These are phyloP conservation scores for Drosophila acutilabella DNA, from an alignment of 2,888 invertebrate species.

Conservation along the genomic window DNA sequence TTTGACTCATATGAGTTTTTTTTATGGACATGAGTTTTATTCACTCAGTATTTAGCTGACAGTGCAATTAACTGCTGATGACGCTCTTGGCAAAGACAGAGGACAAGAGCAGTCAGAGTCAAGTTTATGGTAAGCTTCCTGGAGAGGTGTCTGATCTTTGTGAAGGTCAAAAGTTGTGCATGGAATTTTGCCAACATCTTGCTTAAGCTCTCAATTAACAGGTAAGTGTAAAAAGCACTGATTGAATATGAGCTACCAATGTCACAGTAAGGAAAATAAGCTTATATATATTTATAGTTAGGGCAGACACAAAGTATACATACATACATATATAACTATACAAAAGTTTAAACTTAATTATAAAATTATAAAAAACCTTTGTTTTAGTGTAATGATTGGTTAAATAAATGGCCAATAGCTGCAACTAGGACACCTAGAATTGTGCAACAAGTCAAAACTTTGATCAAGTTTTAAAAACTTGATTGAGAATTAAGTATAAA, in stretches of 20 bases:
- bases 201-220: background rate
- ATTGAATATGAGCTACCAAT: background rate
- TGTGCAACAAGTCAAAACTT: too few relatives aligned
- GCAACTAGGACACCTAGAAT: too few relatives aligned
- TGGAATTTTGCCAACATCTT: background rate
- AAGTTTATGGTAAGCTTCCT: slow-evolving; percentile 10
- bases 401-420: too few relatives aligned
- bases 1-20: background rate
- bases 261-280: background rate
- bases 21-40: background rate
- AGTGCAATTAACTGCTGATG: slow-evolving; percentile 5
- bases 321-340: too few relatives aligned
- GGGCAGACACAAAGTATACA: too few relatives aligned
- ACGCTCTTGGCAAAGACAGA: slow-evolving; percentile 40
- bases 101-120: slow-evolving; percentile 5
- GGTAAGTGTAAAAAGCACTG: background rate
- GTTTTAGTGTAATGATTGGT: too few relatives aligned
- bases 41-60: slow-evolving; percentile 30
- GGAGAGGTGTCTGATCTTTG: slow-evolving; percentile 10
- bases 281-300: too few relatives aligned
- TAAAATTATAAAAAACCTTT: too few relatives aligned
- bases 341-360: too few relatives aligned
- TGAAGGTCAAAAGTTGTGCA: slow-evolving; percentile 6
- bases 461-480: too few relatives aligned
- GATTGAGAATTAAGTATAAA: too few relatives aligned